Evolutionary conservation across 2,888 invertebrate genomes (phyloP).

Genomic region (Campopleginae sp.): DNA sequence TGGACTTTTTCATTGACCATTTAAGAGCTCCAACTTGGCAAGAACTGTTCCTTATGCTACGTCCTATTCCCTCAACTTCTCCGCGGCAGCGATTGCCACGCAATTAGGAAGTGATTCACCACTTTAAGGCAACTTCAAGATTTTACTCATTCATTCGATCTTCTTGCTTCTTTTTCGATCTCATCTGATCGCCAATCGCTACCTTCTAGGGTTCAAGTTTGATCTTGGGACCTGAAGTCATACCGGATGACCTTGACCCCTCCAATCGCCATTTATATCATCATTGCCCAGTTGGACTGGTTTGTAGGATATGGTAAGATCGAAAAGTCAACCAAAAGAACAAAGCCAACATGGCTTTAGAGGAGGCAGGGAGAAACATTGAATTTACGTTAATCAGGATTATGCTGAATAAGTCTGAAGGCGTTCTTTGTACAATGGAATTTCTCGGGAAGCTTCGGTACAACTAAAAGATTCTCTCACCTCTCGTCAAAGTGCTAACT

Average conservation of each 20-base stretch:
- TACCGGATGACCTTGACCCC: not conserved
- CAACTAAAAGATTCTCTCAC: conserved; percentile 55
- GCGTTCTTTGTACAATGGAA: conserved; percentile 5
- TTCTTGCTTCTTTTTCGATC: not conserved
- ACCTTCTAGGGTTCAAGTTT: not conserved
- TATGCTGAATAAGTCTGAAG: conserved; percentile 8
- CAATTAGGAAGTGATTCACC: conserved; percentile 8
- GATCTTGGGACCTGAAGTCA: not conserved
- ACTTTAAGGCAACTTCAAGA: not conserved
- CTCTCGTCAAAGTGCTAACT: conserved; percentile 67
- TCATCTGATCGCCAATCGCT: not conserved
- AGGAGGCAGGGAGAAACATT: not conserved
- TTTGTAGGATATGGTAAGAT: not conserved
- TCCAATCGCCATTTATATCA: not conserved
- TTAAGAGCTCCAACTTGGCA: conserved; percentile 28
- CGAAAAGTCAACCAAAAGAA: not conserved
- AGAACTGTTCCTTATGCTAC: conserved; percentile 6
- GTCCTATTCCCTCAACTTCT: not conserved
- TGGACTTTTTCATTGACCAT: conserved; percentile 41
- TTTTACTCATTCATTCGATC: not conserved
- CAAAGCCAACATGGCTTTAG: not conserved
- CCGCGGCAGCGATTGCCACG: not conserved
- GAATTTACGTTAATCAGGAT: conserved; percentile 19
- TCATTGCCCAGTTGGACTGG: not conserved
- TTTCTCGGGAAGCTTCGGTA: conserved; percentile 7